phyloP scores from a whole-genome alignment of 1,140 invertebrate species.

The Ptiloglossa arizonensis region DNA sequence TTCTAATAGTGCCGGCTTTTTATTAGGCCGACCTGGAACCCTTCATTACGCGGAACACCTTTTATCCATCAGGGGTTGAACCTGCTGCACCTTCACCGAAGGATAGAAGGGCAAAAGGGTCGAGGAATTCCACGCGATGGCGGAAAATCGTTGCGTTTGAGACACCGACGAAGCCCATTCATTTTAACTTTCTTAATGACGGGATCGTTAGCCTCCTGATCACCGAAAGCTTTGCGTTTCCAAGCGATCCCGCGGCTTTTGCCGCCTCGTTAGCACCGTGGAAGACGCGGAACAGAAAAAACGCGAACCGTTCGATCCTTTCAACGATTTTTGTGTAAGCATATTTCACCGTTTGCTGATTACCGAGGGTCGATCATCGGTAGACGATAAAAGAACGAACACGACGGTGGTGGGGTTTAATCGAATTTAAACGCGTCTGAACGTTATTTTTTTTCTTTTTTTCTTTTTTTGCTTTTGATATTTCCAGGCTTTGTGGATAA shows the following conservation, averaged over 20 bases:
- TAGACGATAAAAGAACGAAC: too few relatives aligned
- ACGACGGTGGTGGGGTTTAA: too few relatives aligned
- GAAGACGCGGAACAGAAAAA: background rate
- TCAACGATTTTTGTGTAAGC: background rate
- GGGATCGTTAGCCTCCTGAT: constrained; percentile 45
- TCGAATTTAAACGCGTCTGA: too few relatives aligned
- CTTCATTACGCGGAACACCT: constrained; percentile 74
- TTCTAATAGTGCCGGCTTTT: constrained; percentile 72
- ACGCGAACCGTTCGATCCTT: background rate
- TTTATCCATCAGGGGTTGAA: constrained; percentile 64
- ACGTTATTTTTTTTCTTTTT: too few relatives aligned
- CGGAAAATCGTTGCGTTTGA: constrained; percentile 31
- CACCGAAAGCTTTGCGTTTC: constrained; percentile 33
- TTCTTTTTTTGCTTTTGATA: too few relatives aligned
- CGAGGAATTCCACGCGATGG: constrained; percentile 33
- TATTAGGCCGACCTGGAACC: constrained; percentile 71
- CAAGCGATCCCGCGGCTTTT: constrained; percentile 8
- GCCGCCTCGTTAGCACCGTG: background rate
- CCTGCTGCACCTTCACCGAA: background rate
- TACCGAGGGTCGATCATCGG: background rate
- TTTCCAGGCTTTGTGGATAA: too few relatives aligned
- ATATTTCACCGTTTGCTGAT: background rate
- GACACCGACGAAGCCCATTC: constrained; percentile 44
- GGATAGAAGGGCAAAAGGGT: constrained; percentile 7
- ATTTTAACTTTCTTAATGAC: constrained; percentile 63